Evolutionary conservation across 2,888 invertebrate genomes (phyloP).

Genomic region (Teleiodes luculella): DNA sequence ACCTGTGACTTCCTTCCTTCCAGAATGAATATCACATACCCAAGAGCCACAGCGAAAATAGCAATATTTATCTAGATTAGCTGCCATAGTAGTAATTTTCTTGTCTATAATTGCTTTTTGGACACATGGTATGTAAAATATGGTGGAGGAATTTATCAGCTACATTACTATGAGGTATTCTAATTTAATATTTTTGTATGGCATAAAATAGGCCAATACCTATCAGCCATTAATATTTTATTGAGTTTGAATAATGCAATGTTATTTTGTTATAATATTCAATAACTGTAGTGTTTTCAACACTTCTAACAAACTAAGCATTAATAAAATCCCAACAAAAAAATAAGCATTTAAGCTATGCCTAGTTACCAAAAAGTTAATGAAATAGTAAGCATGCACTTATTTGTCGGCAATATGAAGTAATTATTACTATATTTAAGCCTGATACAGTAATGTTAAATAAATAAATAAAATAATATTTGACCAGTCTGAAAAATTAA

Average conservation of each 20-base stretch:
- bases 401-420: background rate
- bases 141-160: conserved; percentile 10
- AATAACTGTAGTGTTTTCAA: too few species aligned
- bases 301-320: too few species aligned
- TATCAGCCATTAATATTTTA: background rate
- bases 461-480: background rate
- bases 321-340: too few species aligned
- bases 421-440: background rate
- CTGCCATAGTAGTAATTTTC: background rate
- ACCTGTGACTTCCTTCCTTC: conserved; percentile 2
- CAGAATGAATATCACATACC: conserved; percentile 4
- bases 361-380: background rate
- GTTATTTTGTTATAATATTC: too few species aligned
- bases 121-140: conserved; percentile 6
- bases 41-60: conserved; percentile 4
- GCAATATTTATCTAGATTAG: conserved; percentile 3
- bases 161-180: background rate
- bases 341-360: background rate
- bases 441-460: background rate
- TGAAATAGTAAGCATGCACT: background rate
- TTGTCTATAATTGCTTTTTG: background rate
- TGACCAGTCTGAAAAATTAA: conserved; percentile 10
- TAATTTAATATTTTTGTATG: background rate
- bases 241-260: background rate
- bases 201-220: background rate